phyloP scores from a whole-genome alignment of 2,888 invertebrate species.

The Pinctada fucata region DNA sequence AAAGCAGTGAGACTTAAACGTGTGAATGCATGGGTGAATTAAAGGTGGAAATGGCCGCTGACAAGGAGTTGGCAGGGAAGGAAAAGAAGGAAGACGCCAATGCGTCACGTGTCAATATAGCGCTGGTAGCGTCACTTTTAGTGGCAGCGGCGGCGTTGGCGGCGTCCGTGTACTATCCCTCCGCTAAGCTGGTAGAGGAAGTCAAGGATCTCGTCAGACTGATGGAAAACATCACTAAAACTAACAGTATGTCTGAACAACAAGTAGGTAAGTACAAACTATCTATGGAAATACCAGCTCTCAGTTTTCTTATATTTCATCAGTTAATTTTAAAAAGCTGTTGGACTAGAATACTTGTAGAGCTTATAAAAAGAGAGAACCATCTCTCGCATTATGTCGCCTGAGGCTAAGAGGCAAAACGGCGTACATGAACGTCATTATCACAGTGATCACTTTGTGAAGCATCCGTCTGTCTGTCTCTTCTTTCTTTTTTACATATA shows the following conservation, averaged over 20 bases:
- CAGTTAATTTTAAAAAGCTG: too few species aligned
- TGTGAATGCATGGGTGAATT: constrained; percentile 21
- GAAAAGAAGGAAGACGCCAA: neutral
- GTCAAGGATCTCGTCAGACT: constrained; percentile 20
- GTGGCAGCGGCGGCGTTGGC: constrained; percentile 36
- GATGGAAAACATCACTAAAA: constrained; percentile 8
- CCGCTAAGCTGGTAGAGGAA: constrained; percentile 33
- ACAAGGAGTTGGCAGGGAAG: constrained; percentile 2
- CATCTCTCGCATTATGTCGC: too few species aligned
- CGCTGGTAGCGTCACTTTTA: constrained; percentile 24
- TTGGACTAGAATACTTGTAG: too few species aligned
- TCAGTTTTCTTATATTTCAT: too few species aligned
- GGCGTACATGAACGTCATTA: too few species aligned
- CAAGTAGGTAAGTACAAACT: too few species aligned
- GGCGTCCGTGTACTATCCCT: constrained; percentile 40
- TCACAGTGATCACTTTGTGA: too few species aligned
- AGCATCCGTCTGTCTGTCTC: too few species aligned
- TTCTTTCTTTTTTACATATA: too few species aligned
- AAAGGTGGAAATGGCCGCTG: constrained; percentile 22
- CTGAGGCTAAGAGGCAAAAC: too few species aligned
- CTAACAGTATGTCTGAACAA: neutral
- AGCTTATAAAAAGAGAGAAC: too few species aligned
- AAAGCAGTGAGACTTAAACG: neutral
- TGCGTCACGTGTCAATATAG: neutral
- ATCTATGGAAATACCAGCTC: too few species aligned